A percentile compares a stretch with the other conserved stretches of the same genome.
Conservation (phyloP, 92 coral and sea anemone genomes). For the Bergia sp. region DNA sequence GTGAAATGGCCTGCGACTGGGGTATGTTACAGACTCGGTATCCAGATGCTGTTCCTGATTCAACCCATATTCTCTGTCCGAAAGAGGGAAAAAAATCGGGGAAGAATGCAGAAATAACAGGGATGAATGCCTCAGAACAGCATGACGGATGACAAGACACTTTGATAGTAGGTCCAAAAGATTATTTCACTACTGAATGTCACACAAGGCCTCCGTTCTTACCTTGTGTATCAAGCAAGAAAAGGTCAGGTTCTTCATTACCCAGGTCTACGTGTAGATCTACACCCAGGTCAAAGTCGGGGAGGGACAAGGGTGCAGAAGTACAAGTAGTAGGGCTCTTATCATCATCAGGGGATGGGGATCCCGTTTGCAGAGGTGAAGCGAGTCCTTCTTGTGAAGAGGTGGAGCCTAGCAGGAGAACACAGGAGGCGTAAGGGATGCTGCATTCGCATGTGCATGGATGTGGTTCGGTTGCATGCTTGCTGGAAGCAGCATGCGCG, state of each 20-base stretch:
- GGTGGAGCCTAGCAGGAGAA: slow-evolving; percentile 75
- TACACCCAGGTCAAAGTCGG: slow-evolving; percentile 87
- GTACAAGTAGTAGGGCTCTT: slow-evolving; percentile 99
- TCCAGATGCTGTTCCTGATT: too few relatives aligned
- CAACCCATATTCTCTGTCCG: too few relatives aligned
- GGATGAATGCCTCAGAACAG: too few relatives aligned
- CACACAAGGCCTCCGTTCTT: slow-evolving; percentile 82
- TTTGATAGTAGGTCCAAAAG: background rate
- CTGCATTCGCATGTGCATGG: slow-evolving; percentile 28
- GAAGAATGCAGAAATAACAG: too few relatives aligned
- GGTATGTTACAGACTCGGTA: too few relatives aligned
- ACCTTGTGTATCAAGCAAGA: slow-evolving; percentile 90
- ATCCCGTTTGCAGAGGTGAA: slow-evolving; percentile 88
- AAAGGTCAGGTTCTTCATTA: slow-evolving; percentile 78
- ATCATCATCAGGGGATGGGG: slow-evolving; percentile 93
- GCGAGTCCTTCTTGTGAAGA: slow-evolving; percentile 65
- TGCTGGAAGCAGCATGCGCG: background rate
- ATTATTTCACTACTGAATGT: background rate
- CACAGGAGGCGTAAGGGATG: slow-evolving; percentile 45
- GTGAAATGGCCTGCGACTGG: too few relatives aligned
- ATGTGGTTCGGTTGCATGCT: background rate
- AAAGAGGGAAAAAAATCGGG: too few relatives aligned
- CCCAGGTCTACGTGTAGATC: slow-evolving; percentile 88
- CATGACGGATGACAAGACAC: too few relatives aligned
- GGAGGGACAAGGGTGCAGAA: slow-evolving; percentile 93